Evolutionary conservation across 2,113 vertebrate species (phyloP), one percentile per base, ranked within the genome.

Genomic region (Recurvirostra avosetta): DNA sequence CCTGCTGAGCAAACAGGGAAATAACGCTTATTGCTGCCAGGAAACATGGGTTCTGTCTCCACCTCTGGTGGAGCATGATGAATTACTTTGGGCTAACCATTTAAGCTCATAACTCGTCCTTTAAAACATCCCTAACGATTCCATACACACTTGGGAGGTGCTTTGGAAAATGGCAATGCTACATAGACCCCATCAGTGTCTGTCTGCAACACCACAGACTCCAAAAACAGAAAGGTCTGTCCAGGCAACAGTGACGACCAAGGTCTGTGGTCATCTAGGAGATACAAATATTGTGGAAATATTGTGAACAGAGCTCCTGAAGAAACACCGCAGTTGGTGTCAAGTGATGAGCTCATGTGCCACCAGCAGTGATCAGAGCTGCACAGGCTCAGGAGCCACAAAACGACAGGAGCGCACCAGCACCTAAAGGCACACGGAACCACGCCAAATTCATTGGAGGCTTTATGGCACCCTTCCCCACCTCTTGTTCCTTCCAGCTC

Each of bases 361-460:
- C 70, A 22, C 26, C 36, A 32, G 26, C 40, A 55, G 43, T 4
- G 53, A 11, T 3, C 49, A 65, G 26, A 65, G 55, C n/a, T 45
- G 68, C 53, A 12, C 17, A 19, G 13, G 8, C 25, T 83, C 0
- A 0, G 40, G 32, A 34, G 10, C 8, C 49, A 56, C 59, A 32
- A 34, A 70, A 27, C 27, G 8, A 4, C 4, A 3, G 59, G 34
- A 68, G 11, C 8, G 0, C 8, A 63, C 25, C 16, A 82, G 66
- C 11, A 29, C 2, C 23, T 5, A 43, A 19, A 4, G 20, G 11
- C 62, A 74, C 67, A 66, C 34, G 20, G 52, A 67, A 27, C 12
- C 5, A 1, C 53, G 71, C 1, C 29, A 27, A 45, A 30, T 50
- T 7, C 68, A 25, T 2, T 18, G 22, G 32, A 32, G 34, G 23